These are phyloP conservation scores for Hololepta plana DNA, from an alignment of 2,888 invertebrate species.

Conservation along the genomic window DNA sequence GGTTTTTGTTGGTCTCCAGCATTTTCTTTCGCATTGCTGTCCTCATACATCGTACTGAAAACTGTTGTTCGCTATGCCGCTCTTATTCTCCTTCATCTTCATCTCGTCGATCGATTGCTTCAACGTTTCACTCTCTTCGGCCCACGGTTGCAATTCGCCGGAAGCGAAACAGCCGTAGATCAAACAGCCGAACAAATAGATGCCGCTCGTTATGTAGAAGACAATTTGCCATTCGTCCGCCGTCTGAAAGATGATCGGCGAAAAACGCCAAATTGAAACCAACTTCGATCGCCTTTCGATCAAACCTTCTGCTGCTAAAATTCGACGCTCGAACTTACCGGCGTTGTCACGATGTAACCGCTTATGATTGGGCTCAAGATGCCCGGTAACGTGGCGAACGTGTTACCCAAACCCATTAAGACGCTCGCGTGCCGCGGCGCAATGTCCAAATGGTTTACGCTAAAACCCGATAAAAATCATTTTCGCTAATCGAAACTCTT, in stretches of 20 bases:
- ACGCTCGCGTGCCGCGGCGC: conserved; percentile 85
- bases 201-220: conserved; percentile 66
- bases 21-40: too few relatives aligned
- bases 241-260: too few relatives aligned
- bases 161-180: conserved; percentile 70
- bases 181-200: conserved; percentile 70
- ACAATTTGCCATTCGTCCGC: conserved; percentile 61
- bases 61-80: too few relatives aligned
- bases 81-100: conserved; percentile 5
- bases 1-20: too few relatives aligned
- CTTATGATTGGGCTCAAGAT: conserved; percentile 76
- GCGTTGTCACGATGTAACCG: conserved; percentile 55
- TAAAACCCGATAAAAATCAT: conserved; percentile 19
- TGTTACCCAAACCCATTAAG: conserved; percentile 83
- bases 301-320: too few relatives aligned
- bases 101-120: too few relatives aligned
- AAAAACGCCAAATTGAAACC: too few relatives aligned
- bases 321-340: too few relatives aligned
- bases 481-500: conserved; percentile 1
- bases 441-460: conserved; percentile 73
- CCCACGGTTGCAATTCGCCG: conserved; percentile 73
- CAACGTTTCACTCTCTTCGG: conserved; percentile 26
- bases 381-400: conserved; percentile 78
- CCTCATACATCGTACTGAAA: too few relatives aligned
- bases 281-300: too few relatives aligned